Evolutionary conservation across 2,888 invertebrate genomes (phyloP).

Genomic region (Gerris lacustris): DNA sequence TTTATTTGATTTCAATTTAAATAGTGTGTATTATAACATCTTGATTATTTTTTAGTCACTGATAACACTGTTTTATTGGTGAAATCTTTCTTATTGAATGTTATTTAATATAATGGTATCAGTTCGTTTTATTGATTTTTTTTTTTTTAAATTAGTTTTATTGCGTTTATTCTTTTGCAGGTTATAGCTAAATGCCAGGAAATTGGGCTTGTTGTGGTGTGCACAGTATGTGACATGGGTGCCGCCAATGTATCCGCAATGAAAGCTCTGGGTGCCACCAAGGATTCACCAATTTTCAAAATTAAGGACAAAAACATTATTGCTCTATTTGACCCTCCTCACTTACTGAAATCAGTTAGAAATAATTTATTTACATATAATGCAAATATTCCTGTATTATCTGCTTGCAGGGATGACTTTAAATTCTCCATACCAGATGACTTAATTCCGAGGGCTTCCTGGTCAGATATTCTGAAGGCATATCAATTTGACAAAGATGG

Average conservation of each 20-base stretch:
- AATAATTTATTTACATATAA: too few species aligned
- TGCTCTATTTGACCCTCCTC: constrained; percentile 18
- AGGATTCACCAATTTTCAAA: not conserved
- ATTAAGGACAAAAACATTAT: constrained; percentile 10
- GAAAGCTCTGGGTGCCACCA: constrained; percentile 9
- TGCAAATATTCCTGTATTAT: too few species aligned
- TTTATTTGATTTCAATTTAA: not conserved
- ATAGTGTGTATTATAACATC: not conserved
- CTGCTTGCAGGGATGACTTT: too few species aligned
- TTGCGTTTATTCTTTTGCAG: not conserved
- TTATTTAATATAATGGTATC: not conserved
- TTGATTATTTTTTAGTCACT: not conserved
- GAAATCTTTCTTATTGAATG: not conserved
- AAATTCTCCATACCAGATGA: too few species aligned
- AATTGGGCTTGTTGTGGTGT: constrained; percentile 16
- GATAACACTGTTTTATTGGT: not conserved
- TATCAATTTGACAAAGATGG: too few species aligned
- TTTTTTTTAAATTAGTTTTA: not conserved
- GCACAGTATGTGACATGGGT: constrained; percentile 21
- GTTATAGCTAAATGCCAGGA: constrained; percentile 3
- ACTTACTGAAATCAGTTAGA: constrained; percentile 16
- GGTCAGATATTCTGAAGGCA: too few species aligned
- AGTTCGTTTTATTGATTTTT: not conserved
- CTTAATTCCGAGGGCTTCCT: too few species aligned
- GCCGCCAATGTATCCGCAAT: constrained; percentile 15